Evolutionary conservation across 1,140 invertebrate species (phyloP).

Genomic region (Sycobia sp.): DNA sequence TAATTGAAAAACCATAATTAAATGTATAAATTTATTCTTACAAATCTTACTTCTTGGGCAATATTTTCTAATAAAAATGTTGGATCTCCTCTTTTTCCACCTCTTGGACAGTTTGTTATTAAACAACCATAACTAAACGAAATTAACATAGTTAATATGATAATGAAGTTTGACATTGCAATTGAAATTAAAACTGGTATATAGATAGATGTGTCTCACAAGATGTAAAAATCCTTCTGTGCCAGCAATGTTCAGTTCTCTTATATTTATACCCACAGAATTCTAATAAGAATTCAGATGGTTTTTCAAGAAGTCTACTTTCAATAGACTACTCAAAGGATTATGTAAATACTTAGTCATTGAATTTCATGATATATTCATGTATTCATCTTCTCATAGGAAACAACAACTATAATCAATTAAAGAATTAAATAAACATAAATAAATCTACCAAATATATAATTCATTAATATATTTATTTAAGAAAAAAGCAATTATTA

Average conservation of each 20-base stretch:
- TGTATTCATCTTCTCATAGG: constrained; percentile 32
- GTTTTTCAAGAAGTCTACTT: constrained; percentile 28
- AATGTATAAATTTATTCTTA: not conserved
- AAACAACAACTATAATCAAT: constrained; percentile 30
- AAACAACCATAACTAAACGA: constrained; percentile 55
- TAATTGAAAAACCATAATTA: constrained; percentile 11
- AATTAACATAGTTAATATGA: constrained; percentile 40
- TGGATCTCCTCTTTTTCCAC: constrained; percentile 60
- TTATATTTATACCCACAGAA: constrained; percentile 47
- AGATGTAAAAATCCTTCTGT: constrained; percentile 39
- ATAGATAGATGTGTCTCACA: constrained; percentile 7
- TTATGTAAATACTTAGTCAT: constrained; percentile 49
- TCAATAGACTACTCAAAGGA: constrained; percentile 50
- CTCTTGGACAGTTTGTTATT: constrained; percentile 64
- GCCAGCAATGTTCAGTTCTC: constrained; percentile 12
- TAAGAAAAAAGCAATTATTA: not conserved
- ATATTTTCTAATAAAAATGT: constrained; percentile 45
- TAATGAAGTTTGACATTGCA: constrained; percentile 33
- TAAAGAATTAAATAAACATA: constrained; percentile 11
- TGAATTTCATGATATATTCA: constrained; percentile 36
- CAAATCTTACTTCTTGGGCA: constrained; percentile 47
- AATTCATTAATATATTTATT: not conserved
- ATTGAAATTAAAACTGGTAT: constrained; percentile 16
- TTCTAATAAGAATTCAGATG: constrained; percentile 43
- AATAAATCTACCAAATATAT: constrained; percentile 17